Base-by-base conservation (phyloP, 2,888 invertebrate genomes). In the Strigamia maritima region DNA sequence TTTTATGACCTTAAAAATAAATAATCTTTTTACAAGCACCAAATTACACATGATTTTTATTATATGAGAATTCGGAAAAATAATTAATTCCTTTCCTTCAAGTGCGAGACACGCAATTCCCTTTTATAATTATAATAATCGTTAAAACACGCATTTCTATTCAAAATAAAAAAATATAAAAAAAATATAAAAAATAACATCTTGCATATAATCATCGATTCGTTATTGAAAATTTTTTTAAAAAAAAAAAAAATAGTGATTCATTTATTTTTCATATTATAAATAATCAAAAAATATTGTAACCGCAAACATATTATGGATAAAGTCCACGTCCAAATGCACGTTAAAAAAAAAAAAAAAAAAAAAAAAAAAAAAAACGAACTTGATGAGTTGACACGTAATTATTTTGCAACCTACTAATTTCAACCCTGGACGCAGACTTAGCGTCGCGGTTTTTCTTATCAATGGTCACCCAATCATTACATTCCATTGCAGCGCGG, bases 361-460 rank as follows among this genome's bases (percentile, higher is more conserved):
- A n/a, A n/a, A n/a, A n/a, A n/a, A 31, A 2, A 31, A 31, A 31
- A 31, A 31, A 31, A 31, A 31, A 31, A 31, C 31, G 7, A 24
- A 2, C 26, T 65, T 65, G 65, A 65, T 65, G 65, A 65, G 26
- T 65, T 65, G 65, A 65, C 65, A 65, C 65, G 65, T 65, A 65
- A 65, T 65, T 65, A 65, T 65, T 65, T 65, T 26, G 65, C 65
- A 65, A 65, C 65, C 14, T 65, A 65, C 65, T 65, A 65, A 65
- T 65, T 65, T 65, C 65, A 65, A 65, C 65, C 65, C 65, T 65
- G 65, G 26, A 1, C 26, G 65, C 65, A 65, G 65, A 65, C 65
- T 65, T 65, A 6, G 2, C 65, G 65, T 65, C 65, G 65, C 65
- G 65, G 24, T 65, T 65, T 65, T 65, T 7, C 65, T 65, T 65